Base-by-base conservation (phyloP, 2,797 vertebrate species). In the Cyprinodon diabolis region DNA sequence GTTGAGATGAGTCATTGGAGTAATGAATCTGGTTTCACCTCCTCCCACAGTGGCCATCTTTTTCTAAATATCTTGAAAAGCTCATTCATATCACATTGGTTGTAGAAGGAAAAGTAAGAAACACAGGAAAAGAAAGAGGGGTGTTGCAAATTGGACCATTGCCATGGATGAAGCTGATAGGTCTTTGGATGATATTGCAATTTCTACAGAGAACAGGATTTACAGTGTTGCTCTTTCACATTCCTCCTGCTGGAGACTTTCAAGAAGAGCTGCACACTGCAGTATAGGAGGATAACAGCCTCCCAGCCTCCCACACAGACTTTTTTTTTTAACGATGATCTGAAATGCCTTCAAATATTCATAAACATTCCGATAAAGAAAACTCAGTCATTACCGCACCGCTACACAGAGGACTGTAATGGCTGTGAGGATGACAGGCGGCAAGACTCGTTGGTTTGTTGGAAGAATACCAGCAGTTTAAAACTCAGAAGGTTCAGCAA, bases 341-440 rank as follows among this genome's bases (percentile, higher is more conserved):
- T 90, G 78, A 91, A 90, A 90, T 85, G 72, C 66, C 75, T 92
- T 91, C 74, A 92, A 87, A 93, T 89, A 93, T 92, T 92, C 80
- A 92, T 88, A 86, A 85, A 85, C 75, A 84, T 74, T 67, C 56
- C 74, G 80, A 87, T 90, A 86, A 86, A 80, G 79, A 82, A 89
- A 76, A 68, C 48, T 77, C 67, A 72, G 79, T 82, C 76, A 63
- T 74, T 45, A 30, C 57, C 71, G 76, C 76, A 49, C 75, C 72
- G 11, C 51, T 69, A 74, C 75, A 78, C 17, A 35, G n/a, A 81
- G 30, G 30, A 68, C 35, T 71, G 65, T 84, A 69, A 84, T 83
- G 75, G 72, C 72, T 0, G 15, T 25, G 45, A 69, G 72, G 69
- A 23, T 71, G 69, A 82, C 80, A 81, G 72, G 71, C 47, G 78